Evolutionary conservation across 1,140 invertebrate species (phyloP), one percentile per base, ranked within the genome.

Genomic region (Delia radicum): DNA sequence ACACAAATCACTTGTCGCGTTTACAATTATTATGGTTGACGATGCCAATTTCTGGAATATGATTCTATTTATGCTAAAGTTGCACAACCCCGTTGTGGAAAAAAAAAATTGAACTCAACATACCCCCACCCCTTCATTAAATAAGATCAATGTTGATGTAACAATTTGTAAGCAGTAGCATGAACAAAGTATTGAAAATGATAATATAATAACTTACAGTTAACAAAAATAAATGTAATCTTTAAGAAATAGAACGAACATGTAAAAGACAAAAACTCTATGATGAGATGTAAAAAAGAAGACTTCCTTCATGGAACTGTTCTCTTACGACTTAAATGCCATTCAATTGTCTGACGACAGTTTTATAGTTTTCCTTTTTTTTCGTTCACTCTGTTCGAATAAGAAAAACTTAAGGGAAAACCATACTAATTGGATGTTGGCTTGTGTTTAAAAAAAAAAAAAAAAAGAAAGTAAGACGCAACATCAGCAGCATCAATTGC

Each of bases 311-410:
- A 76, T 77, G 21, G 13, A 8, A 62, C 28, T 42, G 33, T n/a
- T 13, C 42, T 69, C 77, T 63, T 77, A 78, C 76, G 79, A 77
- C 81, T 83, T 78, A 79, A 73, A 82, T 80, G 79, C 74, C 72
- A 73, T 73, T 84, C 81, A 81, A 84, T 84, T 84, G 82, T 84
- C 82, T 84, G 82, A 77, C 79, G 80, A 82, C 80, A 79, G 79
- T 84, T 84, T 84, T 84, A 84, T 84, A 78, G 81, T 76, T 76
- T 79, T 46, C 55, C 13, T 33, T 74, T 62, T 18, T 1, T 31
- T 29, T 15, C 33, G 3, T 24, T 48, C 12, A 10, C 3, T 27
- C 24, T 69, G 4, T 37, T 7, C 33, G 33, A 33, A 18, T 27
- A 15, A 7, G 27, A 71, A 28, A 75, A 75, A 75, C 33, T 42